Percentiles rank a stretch among this genome's conserved stretches.
Evolutionary conservation across 2,113 vertebrate genomes (phyloP).

Genomic region (Nannospalax galili): DNA sequence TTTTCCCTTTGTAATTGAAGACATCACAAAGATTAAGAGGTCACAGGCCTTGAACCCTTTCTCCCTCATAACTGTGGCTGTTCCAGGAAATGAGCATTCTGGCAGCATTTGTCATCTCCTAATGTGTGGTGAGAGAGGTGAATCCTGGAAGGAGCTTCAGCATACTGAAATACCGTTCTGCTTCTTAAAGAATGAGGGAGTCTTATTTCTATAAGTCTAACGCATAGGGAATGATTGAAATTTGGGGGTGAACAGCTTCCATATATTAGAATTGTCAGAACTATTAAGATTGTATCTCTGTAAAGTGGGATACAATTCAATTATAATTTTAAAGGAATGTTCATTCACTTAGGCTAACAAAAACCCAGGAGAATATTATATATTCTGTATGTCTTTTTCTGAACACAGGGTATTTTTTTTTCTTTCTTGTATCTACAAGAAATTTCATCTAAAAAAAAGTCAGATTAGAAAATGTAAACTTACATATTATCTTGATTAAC

Average conservation of each 20-base stretch:
- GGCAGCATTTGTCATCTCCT: background rate
- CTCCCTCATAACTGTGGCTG: background rate
- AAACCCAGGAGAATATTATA: background rate
- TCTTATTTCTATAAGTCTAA: slow-evolving; percentile 37
- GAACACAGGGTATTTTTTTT: background rate
- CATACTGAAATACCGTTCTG: slow-evolving; percentile 25
- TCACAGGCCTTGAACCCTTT: slow-evolving; percentile 44
- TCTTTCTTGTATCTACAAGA: slow-evolving; percentile 40
- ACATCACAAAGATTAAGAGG: slow-evolving; percentile 52
- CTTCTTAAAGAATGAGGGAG: slow-evolving; percentile 33
- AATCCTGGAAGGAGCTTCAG: slow-evolving; percentile 50
- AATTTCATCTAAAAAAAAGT: slow-evolving; percentile 17
- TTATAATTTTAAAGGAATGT: slow-evolving; percentile 66
- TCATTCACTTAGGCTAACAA: slow-evolving; percentile 45
- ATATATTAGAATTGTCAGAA: background rate
- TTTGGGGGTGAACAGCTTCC: background rate
- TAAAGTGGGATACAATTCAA: background rate
- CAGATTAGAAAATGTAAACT: background rate
- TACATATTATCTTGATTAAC: background rate
- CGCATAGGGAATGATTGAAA: background rate
- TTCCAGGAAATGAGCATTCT: slow-evolving; percentile 36
- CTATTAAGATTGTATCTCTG: background rate
- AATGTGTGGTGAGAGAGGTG: slow-evolving; percentile 47
- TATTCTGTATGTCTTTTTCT: background rate
- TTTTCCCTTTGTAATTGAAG: slow-evolving; percentile 75